phyloP scores from a whole-genome alignment of 1,140 invertebrate genomes.

The Platyscapa corneri region DNA sequence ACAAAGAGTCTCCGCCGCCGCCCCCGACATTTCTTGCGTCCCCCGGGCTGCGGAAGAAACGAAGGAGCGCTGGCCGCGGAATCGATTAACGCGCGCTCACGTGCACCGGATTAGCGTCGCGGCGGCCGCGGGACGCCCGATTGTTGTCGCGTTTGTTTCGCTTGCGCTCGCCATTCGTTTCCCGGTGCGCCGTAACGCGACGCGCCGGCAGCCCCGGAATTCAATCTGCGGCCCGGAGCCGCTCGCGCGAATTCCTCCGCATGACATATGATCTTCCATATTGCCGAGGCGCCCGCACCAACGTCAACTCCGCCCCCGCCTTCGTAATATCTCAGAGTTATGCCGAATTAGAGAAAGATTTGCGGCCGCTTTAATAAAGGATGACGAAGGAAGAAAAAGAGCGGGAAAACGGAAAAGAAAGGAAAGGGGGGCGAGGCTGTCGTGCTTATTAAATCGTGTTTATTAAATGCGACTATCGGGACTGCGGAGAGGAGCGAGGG shows the following conservation, averaged over 20 bases:
- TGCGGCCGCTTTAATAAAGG: conserved; percentile 45
- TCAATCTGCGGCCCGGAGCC: conserved; percentile 46
- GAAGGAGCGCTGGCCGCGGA: not conserved
- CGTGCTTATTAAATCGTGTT: conserved; percentile 50
- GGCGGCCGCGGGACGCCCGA: not conserved
- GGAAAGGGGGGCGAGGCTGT: not conserved
- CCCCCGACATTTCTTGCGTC: not conserved
- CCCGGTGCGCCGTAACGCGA: not conserved
- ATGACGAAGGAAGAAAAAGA: conserved; percentile 8
- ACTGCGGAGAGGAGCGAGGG: not conserved
- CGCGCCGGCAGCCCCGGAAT: conserved; percentile 33
- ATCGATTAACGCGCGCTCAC: not conserved
- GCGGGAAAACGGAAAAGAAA: not conserved
- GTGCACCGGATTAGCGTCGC: not conserved
- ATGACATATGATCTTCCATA: conserved; percentile 65
- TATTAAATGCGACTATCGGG: conserved; percentile 50
- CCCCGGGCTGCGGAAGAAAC: not conserved
- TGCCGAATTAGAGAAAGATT: conserved; percentile 37
- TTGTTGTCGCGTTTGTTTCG: conserved; percentile 44
- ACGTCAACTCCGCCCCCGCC: conserved; percentile 7
- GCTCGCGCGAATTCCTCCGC: conserved; percentile 51
- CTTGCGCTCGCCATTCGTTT: conserved; percentile 56
- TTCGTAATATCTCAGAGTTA: conserved; percentile 53
- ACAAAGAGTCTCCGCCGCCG: not conserved
- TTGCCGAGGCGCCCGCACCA: conserved; percentile 50